A percentile compares a stretch with the other conserved stretches of the same genome.
Conservation (phyloP, 2,888 invertebrate genomes). For the Acheta domesticus region DNA sequence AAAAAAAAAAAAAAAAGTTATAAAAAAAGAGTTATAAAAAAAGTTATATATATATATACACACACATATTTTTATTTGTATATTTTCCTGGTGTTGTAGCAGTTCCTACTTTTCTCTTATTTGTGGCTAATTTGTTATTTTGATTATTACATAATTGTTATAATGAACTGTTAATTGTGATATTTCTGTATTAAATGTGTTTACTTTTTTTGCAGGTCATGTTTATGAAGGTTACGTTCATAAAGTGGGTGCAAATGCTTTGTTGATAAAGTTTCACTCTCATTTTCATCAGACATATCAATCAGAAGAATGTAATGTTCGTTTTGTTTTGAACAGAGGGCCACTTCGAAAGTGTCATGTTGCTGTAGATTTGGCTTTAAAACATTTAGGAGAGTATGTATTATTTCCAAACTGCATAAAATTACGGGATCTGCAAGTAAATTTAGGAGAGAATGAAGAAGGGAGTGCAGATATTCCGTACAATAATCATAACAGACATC, state of each 20-base stretch:
- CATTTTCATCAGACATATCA: constrained; percentile 71
- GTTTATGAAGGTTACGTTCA: constrained; percentile 72
- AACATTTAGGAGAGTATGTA: constrained; percentile 61
- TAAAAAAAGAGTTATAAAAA: too few species aligned
- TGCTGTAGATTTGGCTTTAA: constrained; percentile 61
- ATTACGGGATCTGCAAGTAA: constrained; percentile 52
- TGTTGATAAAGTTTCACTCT: constrained; percentile 72
- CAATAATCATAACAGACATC: too few species aligned
- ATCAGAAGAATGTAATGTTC: constrained; percentile 74
- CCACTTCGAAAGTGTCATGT: constrained; percentile 68
- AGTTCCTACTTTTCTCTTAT: too few species aligned
- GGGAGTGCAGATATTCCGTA: not conserved
- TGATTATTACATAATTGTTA: too few species aligned
- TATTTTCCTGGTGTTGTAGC: too few species aligned
- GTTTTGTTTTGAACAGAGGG: constrained; percentile 65
- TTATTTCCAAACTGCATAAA: constrained; percentile 65
- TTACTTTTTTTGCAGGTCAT: constrained; percentile 41
- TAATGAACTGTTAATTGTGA: too few species aligned
- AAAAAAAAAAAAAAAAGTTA: too few species aligned
- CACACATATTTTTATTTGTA: too few species aligned
- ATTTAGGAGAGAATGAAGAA: constrained; percentile 39
- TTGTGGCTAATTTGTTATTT: too few species aligned
- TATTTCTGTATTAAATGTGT: not conserved
- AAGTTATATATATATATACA: too few species aligned
- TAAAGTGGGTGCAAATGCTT: constrained; percentile 62